Base-by-base conservation (phyloP, 2,888 invertebrate genomes). In the Cephus runcator region DNA sequence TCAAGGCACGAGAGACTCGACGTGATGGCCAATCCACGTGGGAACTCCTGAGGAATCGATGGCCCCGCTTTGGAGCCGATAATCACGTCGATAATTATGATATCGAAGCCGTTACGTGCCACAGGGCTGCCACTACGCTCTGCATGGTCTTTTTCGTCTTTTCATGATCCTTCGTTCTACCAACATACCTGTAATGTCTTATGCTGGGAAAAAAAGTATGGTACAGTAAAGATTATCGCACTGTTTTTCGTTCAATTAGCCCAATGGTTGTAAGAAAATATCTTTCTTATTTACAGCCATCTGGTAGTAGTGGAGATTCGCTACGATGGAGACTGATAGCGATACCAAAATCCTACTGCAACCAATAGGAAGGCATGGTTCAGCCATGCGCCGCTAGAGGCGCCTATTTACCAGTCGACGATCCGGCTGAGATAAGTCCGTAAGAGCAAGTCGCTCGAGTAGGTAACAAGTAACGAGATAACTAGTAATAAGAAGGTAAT, bases 401-500 rank as follows among this genome's bases (percentile, higher is more conserved):
- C 56, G 56, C 56, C 15, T 9, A 9, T 56, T 56, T 56, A 9
- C 56, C 56, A 56, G 56, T 9, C 56, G 56, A 56, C 23, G 23
- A 56, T 56, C 23, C 23, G 56, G 56, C 56, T 56, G 23, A 23
- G 56, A 23, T 56, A 56, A 23, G 56, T 56, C 23, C 23, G 9
- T 56, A 56, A 34, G 71, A 71, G 71, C 33, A 71, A 33, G 33
- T 33, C 71, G 71, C 71, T 34, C 71, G 30, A 69, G 69, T 69
- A 71, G 82, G 84, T 85, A 82, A 81, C 85, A 81, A 81, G 85
- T 85, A 86, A 86, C 86, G 83, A 88, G 86, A 87, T 88, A 88
- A 87, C 87, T 86, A 85, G 87, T 85, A 87, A 87, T 87, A 86
- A 87, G 85, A 82, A 88, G 85, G 85, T 88, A 86, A 88, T 88